Conservation (phyloP, 2,888 invertebrate genomes). For the Sturmia bella region DNA sequence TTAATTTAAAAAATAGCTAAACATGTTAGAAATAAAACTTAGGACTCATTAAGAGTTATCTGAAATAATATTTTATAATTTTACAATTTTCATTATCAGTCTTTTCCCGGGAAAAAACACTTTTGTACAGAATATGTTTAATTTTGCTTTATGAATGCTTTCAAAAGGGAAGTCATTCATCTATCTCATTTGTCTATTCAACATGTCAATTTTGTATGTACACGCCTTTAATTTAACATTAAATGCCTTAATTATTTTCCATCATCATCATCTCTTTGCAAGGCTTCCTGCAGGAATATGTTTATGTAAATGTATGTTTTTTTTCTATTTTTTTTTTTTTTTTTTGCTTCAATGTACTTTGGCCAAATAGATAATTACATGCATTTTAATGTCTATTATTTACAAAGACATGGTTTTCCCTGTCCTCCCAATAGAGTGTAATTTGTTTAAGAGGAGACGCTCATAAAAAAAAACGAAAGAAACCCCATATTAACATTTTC, state of each 20-base stretch:
- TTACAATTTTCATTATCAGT: too few relatives aligned
- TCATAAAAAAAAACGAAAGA: slow-evolving; percentile 1
- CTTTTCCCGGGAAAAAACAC: too few relatives aligned
- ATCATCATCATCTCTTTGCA: slow-evolving; percentile 6
- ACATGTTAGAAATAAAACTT: too few relatives aligned
- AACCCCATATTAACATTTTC: slow-evolving; percentile 14
- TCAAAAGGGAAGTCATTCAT: too few relatives aligned
- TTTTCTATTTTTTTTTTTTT: too few relatives aligned
- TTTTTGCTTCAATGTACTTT: neutral
- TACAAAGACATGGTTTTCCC: slow-evolving; percentile 52
- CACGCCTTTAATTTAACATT: slow-evolving; percentile 24
- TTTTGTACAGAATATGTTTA: too few relatives aligned
- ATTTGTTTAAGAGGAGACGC: neutral
- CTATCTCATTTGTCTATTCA: slow-evolving; percentile 38
- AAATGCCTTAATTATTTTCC: slow-evolving; percentile 36
- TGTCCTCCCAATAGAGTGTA: slow-evolving; percentile 47
- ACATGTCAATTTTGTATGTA: slow-evolving; percentile 46
- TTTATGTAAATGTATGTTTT: neutral
- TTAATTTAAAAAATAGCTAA: too few relatives aligned
- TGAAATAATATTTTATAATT: too few relatives aligned
- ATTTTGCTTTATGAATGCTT: too few relatives aligned
- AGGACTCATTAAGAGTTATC: too few relatives aligned
- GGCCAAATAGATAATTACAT: slow-evolving; percentile 53
- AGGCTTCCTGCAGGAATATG: neutral
- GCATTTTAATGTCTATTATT: slow-evolving; percentile 56